A percentile compares a stretch with the other conserved stretches of the same genome.
Evolutionary conservation across 37 sponge, comb jelly and placozoan species (phyloP).

Genomic region (Cladorhizidae sp.): DNA sequence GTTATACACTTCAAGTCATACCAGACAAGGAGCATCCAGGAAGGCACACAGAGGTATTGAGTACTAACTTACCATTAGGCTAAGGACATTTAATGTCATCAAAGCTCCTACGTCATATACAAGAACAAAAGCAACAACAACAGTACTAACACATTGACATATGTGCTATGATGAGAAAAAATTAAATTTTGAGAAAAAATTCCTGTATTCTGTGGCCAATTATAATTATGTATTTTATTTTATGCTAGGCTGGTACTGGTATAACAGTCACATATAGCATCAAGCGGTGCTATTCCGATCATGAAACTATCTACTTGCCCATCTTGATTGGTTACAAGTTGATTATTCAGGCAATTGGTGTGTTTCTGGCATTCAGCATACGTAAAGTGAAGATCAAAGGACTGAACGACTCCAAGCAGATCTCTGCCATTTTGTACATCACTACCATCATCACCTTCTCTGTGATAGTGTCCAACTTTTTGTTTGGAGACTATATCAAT

Average conservation of each 20-base stretch:
- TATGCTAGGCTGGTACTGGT: neutral
- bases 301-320: conserved; percentile 6
- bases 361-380: conserved; percentile 52
- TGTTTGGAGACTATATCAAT: conserved; percentile 46
- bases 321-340: conserved; percentile 45
- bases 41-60: neutral
- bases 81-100: no score
- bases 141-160: no score
- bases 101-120: no score
- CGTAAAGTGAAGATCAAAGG: conserved; percentile 60
- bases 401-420: conserved; percentile 57
- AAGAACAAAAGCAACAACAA: no score
- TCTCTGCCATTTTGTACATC: conserved; percentile 44
- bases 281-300: conserved; percentile 6
- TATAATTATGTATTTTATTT: no score
- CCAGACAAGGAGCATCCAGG: conserved; percentile 30
- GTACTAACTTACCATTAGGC: neutral
- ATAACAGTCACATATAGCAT: conserved; percentile 14
- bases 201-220: no score
- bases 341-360: conserved; percentile 38
- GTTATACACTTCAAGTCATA: neutral
- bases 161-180: no score
- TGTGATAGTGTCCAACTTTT: conserved; percentile 11
- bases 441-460: conserved; percentile 32
- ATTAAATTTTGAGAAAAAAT: no score